Conservation (phyloP, 2,888 invertebrate species). For the Xestia c-nigrum region DNA sequence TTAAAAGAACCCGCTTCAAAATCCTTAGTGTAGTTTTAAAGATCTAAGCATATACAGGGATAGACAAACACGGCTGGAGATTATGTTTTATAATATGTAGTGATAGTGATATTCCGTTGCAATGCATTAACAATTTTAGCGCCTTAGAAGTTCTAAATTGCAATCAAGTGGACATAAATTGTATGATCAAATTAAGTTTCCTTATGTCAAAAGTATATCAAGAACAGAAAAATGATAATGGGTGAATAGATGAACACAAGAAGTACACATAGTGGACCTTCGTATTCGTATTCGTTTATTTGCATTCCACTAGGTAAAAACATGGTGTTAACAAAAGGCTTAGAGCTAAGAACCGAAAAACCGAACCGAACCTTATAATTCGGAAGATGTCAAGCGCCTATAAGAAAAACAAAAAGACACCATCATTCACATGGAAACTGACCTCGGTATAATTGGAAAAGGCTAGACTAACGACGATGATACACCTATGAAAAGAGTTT, state of each 20-base stretch:
- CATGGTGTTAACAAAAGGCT: no score
- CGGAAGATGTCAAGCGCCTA: not conserved
- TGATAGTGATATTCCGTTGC: not conserved
- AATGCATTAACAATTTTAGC: conserved; percentile 1
- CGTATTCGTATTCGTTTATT: no score
- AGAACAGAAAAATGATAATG: not conserved
- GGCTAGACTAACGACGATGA: conserved; percentile 1
- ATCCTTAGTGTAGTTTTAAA: no score
- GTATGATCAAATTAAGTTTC: not conserved
- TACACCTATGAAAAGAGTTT: conserved; percentile 45
- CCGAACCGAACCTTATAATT: no score
- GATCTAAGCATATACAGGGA: no score
- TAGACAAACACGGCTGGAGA: no score
- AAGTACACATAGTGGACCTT: not conserved
- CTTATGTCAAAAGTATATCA: not conserved
- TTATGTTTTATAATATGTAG: no score
- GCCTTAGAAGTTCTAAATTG: not conserved
- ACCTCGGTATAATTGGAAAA: not conserved
- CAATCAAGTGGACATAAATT: not conserved
- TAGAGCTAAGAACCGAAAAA: no score
- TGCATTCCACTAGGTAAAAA: no score
- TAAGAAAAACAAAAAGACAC: not conserved
- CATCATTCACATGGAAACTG: not conserved
- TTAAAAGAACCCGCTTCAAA: no score
- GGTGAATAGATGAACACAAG: not conserved